Evolutionary conservation across 2,888 invertebrate species (phyloP), one percentile per base, ranked within the genome.

Genomic region (Diaprepes abbreviatus): DNA sequence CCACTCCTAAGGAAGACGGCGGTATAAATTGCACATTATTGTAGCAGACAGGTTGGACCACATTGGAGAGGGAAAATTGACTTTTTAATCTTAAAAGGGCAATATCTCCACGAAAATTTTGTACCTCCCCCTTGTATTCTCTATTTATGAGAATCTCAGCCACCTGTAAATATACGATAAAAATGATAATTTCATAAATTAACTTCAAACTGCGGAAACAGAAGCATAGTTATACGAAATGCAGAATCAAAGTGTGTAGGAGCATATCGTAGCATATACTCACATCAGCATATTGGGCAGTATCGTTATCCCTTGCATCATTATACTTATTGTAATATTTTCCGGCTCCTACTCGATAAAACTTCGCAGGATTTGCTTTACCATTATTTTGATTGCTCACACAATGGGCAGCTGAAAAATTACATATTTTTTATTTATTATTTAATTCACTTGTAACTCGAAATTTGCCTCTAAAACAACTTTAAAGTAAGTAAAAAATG

Each of bases 41-140:
- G 2, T 81, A 73, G 71, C 85, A 85, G 7, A 84, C 79, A n/a
- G 83, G 83, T 63, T 80, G 80, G 6, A 84, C 80, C 9, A 79
- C 75, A 31, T 73, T 69, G 1, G 80, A 78, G 35, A 82, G 77
- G 9, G 62, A 67, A 31, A 85, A 78, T 9, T 69, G 52, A n/a
- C 73, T 72, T 38, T 74, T 73, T 17, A 83, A 67, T n/a, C 80
- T 72, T 10, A 84, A 24, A 3, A 84, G 58, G 0, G 83, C 83
- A 54, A 85, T 79, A 73, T 85, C 85, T 6, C 74, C 73, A 17
- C 66, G 62, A 59, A 76, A 83, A 9, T 74, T 72, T 5, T 74
- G 76, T n/a, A 54, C 16, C 10, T 58, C 66, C n/a, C 79, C 81
- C 55, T 55, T 69, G 59, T 79, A 82, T 21, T 73, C 65, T 14